phyloP scores from a whole-genome alignment of 2,797 vertebrate species.

The Corythornis leucogaster region DNA sequence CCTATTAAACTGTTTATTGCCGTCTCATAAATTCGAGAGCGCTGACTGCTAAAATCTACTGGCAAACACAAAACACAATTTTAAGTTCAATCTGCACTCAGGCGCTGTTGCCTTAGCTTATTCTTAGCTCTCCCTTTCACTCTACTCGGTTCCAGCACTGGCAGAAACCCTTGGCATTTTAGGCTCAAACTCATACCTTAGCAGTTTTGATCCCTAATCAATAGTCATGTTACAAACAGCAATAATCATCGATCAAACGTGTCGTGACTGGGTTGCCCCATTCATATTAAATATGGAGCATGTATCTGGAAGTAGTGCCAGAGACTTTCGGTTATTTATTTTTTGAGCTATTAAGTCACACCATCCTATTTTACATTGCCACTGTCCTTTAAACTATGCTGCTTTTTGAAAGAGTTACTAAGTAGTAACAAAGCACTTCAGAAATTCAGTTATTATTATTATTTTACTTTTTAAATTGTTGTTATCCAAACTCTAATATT shows the following conservation, averaged over 20 bases:
- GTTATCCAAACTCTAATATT: slow-evolving; percentile 73
- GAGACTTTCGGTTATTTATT: slow-evolving; percentile 52
- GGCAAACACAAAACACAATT: slow-evolving; percentile 51
- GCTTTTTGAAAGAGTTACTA: slow-evolving; percentile 47
- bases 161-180: not conserved
- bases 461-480: slow-evolving; percentile 57
- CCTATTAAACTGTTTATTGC: slow-evolving; percentile 61
- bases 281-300: slow-evolving; percentile 50
- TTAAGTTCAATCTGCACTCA: not conserved
- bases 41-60: slow-evolving; percentile 40
- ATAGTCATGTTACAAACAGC: slow-evolving; percentile 34
- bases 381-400: slow-evolving; percentile 20
- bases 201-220: slow-evolving; percentile 48
- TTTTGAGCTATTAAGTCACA: slow-evolving; percentile 41
- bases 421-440: slow-evolving; percentile 44
- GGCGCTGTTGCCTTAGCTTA: not conserved
- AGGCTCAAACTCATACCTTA: not conserved
- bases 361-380: slow-evolving; percentile 41
- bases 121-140: not conserved
- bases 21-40: slow-evolving; percentile 30
- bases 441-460: slow-evolving; percentile 34
- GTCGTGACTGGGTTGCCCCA: slow-evolving; percentile 24
- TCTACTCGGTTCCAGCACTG: not conserved
- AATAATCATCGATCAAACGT: slow-evolving; percentile 49
- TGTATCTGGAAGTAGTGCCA: slow-evolving; percentile 24